phyloP scores from a whole-genome alignment of 2,888 invertebrate genomes.

The Polymixis lichenea region DNA sequence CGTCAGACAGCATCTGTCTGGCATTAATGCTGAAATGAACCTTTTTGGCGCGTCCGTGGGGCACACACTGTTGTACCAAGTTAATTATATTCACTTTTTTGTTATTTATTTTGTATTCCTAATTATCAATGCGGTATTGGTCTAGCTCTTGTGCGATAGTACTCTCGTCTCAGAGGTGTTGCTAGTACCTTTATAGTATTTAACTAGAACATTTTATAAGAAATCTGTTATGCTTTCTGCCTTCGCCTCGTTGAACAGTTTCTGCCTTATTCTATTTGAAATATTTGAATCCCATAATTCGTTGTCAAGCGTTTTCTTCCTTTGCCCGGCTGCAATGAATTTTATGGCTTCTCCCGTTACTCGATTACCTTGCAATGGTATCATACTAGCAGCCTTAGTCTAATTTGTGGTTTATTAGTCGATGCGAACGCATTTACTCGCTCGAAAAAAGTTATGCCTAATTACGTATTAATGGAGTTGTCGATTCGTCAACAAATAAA shows the following conservation, averaged over 20 bases:
- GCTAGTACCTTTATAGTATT: not conserved
- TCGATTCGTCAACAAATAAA: too few species aligned
- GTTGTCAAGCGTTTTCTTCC: not conserved
- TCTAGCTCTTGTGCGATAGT: not conserved
- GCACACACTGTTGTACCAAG: too few species aligned
- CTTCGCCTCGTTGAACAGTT: not conserved
- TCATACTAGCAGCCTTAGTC: not conserved
- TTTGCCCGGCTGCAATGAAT: not conserved
- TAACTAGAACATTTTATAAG: not conserved
- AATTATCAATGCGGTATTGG: not conserved
- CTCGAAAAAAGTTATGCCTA: too few species aligned
- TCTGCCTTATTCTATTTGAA: not conserved
- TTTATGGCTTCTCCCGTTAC: not conserved
- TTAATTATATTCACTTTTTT: too few species aligned
- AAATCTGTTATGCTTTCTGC: too few species aligned
- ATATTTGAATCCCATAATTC: not conserved
- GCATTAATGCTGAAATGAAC: too few species aligned
- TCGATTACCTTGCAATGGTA: constrained; percentile 7
- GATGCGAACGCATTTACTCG: too few species aligned
- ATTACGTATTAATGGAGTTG: too few species aligned
- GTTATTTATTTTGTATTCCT: too few species aligned
- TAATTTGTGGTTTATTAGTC: too few species aligned
- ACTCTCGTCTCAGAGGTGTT: not conserved
- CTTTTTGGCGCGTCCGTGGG: too few species aligned
- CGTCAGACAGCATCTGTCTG: too few species aligned